Conservation (phyloP, 1,140 invertebrate genomes). For the Tetramorium simillimum region DNA sequence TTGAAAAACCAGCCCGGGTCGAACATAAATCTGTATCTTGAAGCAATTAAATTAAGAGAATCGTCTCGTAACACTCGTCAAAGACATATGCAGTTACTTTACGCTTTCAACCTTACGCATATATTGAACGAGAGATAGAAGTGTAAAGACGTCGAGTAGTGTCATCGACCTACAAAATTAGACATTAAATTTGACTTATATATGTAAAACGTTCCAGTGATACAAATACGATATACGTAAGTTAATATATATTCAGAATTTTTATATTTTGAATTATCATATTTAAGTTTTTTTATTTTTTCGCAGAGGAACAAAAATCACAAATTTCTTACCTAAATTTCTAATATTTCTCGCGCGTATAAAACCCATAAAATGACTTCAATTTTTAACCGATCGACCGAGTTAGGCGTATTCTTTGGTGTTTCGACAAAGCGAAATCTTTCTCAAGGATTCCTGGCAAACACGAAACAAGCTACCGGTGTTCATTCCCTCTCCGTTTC, state of each 20-base stretch:
- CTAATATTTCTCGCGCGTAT: too few species aligned
- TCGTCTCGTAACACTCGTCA: background rate
- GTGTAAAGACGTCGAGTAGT: background rate
- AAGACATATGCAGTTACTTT: slow-evolving; percentile 2
- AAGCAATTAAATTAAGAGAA: slow-evolving; percentile 40
- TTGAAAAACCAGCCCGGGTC: slow-evolving; percentile 12
- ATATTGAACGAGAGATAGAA: background rate
- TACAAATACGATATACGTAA: background rate
- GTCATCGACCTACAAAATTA: slow-evolving; percentile 25
- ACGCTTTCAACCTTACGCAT: background rate
- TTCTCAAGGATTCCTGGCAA: slow-evolving; percentile 56
- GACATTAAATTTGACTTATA: background rate
- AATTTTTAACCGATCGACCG: background rate
- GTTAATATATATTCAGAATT: background rate
- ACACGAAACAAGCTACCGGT: slow-evolving; percentile 58
- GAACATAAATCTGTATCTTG: slow-evolving; percentile 43
- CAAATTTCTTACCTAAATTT: too few species aligned
- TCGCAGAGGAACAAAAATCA: slow-evolving; percentile 19
- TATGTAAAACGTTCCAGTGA: background rate
- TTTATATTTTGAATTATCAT: background rate
- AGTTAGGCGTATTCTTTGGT: slow-evolving; percentile 5
- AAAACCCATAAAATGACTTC: background rate
- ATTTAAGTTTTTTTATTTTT: background rate
- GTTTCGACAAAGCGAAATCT: slow-evolving; percentile 53
- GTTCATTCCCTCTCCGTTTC: slow-evolving; percentile 33